Conservation (phyloP, 92 coral and sea anemone genomes). For the Montipora capitata region DNA sequence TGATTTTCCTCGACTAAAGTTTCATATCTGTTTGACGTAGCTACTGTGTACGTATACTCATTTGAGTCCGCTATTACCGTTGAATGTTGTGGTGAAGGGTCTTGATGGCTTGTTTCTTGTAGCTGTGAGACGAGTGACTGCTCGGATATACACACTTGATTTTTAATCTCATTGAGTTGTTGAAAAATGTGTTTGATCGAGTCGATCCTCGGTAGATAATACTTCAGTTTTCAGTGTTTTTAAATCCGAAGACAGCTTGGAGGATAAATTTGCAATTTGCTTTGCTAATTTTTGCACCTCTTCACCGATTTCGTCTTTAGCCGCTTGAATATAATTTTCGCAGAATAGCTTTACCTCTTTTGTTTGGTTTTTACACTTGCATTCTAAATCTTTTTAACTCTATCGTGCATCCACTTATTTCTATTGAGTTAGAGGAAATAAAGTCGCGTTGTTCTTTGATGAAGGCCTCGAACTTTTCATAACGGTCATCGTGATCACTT, state of each 20-base stretch:
- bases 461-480: too few relatives aligned
- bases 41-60: neutral
- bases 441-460: too few relatives aligned
- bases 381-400: neutral
- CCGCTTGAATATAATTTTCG: constrained; percentile 9
- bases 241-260: neutral
- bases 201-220: constrained; percentile 10
- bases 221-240: constrained; percentile 8
- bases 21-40: too few relatives aligned
- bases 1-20: too few relatives aligned
- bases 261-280: too few relatives aligned
- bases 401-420: too few relatives aligned
- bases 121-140: neutral
- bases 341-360: neutral
- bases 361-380: neutral
- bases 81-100: neutral
- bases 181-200: constrained; percentile 17
- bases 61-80: constrained; percentile 4
- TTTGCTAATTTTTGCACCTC: neutral
- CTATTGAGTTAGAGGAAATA: too few relatives aligned
- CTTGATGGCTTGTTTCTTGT: constrained; percentile 26
- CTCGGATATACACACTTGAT: neutral
- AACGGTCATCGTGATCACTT: too few relatives aligned
- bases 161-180: constrained; percentile 22
- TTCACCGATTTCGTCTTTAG: neutral